Evolutionary conservation across 1,140 invertebrate species (phyloP), one percentile per base, ranked within the genome.

Genomic region (Lutraria rhynchaena): DNA sequence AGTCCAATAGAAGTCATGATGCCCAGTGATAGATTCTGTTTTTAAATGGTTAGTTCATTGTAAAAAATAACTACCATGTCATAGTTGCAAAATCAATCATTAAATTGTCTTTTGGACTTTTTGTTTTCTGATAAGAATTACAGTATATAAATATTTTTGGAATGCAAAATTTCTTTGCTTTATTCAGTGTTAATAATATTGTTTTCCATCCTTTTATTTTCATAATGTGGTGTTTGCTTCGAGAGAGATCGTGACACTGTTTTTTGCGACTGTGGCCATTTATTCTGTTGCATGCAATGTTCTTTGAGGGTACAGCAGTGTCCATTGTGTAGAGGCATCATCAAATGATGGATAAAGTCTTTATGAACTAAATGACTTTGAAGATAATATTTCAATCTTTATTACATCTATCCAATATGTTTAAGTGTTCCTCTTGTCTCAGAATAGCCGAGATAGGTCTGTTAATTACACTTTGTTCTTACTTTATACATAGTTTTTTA

Each of bases 1-100:
- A 87, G 83, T 92, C 90, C 57, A 92, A 89, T 57, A 76, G n/a
- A 3, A 90, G 84, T 49, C 90, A 55, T 29, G 80, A 84, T 60
- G 70, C 19, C 65, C 69, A 86, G 44, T 87, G 85, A 49, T 58
- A 55, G 33, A 44, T 60, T 77, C 91, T 92, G 3, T 53, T 17
- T 53, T 53, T n/a, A 53, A 22, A 53, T 17, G 24, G 4, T 24
- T 53, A 22, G 24, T 53, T 53, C 19, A 53, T 53, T 5, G 19
- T 53, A n/a, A n/a, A 53, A 53, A 53, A 22, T 17, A 53, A 22
- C 19, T n/a, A n/a, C 19, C 19, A 53, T 53, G 44, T 11, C 7
- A 7, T 19, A 46, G 44, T 11, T 19, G 7, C 19, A 46, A 46
- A 46, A 46, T 46, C 19, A 46, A 46, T 7, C 7, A 46, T 19